These are phyloP conservation scores for Pelodytes ibericus DNA, from an alignment of 2,797 vertebrate species.

Conservation along the genomic window DNA sequence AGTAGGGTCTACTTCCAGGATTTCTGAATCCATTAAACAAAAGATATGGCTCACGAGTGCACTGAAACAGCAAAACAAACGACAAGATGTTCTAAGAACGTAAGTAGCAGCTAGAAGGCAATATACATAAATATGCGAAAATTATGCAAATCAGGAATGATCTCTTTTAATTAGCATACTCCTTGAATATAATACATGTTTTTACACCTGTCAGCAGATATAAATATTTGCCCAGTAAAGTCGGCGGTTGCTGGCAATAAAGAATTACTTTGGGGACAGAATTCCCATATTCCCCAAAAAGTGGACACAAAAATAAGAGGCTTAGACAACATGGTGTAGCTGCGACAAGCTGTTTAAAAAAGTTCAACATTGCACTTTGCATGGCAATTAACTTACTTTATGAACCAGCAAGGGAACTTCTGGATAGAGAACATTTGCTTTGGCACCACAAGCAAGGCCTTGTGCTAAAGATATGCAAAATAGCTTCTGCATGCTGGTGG, in stretches of 20 bases:
- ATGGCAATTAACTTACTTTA: slow-evolving; percentile 43
- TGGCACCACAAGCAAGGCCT: slow-evolving; percentile 36
- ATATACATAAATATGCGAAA: slow-evolving; percentile 1
- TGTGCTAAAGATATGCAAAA: slow-evolving; percentile 34
- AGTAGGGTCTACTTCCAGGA: too few species aligned
- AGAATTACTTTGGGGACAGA: slow-evolving; percentile 10
- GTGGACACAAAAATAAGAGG: slow-evolving; percentile 27
- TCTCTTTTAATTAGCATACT: slow-evolving; percentile 10
- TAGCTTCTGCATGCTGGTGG: slow-evolving; percentile 8
- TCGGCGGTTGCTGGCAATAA: slow-evolving; percentile 17
- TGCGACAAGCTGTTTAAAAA: slow-evolving; percentile 19
- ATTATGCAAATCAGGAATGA: slow-evolving; percentile 24
- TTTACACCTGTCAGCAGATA: slow-evolving; percentile 36
- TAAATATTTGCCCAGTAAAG: slow-evolving; percentile 13
- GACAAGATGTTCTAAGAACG: neutral
- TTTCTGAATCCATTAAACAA: too few species aligned
- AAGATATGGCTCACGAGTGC: neutral
- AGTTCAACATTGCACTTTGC: slow-evolving; percentile 28
- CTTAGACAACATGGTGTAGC: slow-evolving; percentile 32
- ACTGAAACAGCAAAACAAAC: neutral
- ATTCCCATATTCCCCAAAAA: slow-evolving; percentile 22
- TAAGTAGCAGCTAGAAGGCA: neutral
- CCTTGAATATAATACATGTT: slow-evolving; percentile 20
- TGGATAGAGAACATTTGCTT: slow-evolving; percentile 40
- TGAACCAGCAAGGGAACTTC: slow-evolving; percentile 42